Base-by-base conservation (phyloP, 1,140 invertebrate species). In the Bradysia coprophila region DNA sequence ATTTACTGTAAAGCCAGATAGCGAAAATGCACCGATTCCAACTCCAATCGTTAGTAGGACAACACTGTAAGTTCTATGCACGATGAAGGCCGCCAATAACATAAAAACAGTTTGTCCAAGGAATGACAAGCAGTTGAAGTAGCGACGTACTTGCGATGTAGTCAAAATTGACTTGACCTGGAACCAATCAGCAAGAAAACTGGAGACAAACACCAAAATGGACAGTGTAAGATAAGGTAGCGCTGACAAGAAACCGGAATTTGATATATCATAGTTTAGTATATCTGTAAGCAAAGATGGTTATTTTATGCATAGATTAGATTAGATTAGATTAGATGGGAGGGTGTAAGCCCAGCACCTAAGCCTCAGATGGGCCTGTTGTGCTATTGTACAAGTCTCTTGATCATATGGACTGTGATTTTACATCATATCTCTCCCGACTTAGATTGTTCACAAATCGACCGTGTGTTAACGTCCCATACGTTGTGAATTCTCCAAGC, bases 211-310 rank as follows among this genome's bases (percentile, higher is more conserved):
- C 4, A 92, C 63, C 13, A 82, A 69, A 32, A 86, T 62, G 0
- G 81, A 76, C 85, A 92, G 89, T 1, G 79, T 76, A 24, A 92
- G 54, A 55, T 93, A 93, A 0, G 89, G 88, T 19, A 91, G 53
- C 1, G 85, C 84, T 2, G 86, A 78, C 34, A 88, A 53, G 52
- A 82, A 78, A 22, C 89, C 87, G 34, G 81, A 76, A 53, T 82
- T 73, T 36, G 76, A 71, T 24, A 84, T 63, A 50, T 81, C 65
- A 52, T 78, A 82, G 45, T 75, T 63, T 22, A 81, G 67, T 13
- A 75, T 74, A 54, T 84, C 81, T 83, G 54, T 33, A 68, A 65
- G 49, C 45, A 28, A 33, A 39, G 45, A n/a, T 21, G 47, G 48
- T 43, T 41, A 43, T 36, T 18, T 38, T 31, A 13, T 37, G 21